Base-by-base conservation (phyloP, 2,888 invertebrate genomes). In the Caradrina kadenii region DNA sequence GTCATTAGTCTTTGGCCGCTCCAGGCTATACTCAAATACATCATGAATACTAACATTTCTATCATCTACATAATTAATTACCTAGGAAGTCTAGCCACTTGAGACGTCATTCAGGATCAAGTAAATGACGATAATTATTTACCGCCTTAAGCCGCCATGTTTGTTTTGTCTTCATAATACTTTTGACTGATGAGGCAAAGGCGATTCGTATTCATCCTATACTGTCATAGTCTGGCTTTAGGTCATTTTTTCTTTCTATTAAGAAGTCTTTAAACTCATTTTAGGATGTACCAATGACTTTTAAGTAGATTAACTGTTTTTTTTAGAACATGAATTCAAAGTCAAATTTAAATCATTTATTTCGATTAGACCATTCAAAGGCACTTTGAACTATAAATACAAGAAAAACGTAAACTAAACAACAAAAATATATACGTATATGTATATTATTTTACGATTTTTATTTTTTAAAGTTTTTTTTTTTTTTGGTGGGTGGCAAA, bases 191-290 rank as follows among this genome's bases (percentile, higher is more conserved):
- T 73, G 67, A 11, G 68, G 67, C 74, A 63, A 67, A 65, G 64
- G 52, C 45, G 42, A 79, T 76, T 63, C 58, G 26, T 73, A 63
- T 73, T 59, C 63, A 66, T 76, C 64, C 67, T 73, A 64, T 64
- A 69, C 21, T 63, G 76, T 69, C 69, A 62, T 21, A 49, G 63
- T 35, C 45, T 79, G 35, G 68, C 39, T 76, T 39, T 8, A 81
- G 82, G 82, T 81, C 65, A 79, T 82, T 73, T 76, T 79, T 80
- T 79, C 11, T 52, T 22, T 35, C 31, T 35, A 35, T 26, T 55
- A 31, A 21, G n/a, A 78, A 73, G 81, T 78, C 74, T 60, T 67
- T 80, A 49, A 74, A 68, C 80, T 49, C 79, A 81, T 78, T 39
- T 39, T 81, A 69, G 56, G 60, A 19, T 69, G 59, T 71, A 45